A percentile compares a stretch with the other conserved stretches of the same genome.
Conservation (phyloP, 1,140 invertebrate species). For the Scaptomyza montana region DNA sequence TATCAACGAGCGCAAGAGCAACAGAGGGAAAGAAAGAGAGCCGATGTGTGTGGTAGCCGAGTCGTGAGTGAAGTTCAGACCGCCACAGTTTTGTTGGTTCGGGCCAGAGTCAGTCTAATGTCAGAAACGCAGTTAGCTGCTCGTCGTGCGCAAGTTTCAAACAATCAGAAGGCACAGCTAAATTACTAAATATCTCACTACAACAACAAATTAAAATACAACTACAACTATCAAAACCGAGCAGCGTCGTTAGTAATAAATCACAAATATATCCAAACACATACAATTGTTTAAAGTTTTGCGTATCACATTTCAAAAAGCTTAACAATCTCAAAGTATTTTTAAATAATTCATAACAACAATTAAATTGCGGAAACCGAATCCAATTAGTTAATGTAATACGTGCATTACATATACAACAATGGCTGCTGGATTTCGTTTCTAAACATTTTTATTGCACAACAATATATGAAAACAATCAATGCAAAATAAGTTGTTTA, state of each 20-base stretch:
- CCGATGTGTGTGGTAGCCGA: slow-evolving; percentile 18
- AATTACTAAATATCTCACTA: slow-evolving; percentile 37
- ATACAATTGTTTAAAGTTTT: slow-evolving; percentile 19
- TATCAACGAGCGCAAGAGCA: slow-evolving; percentile 15
- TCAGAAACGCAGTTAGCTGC: slow-evolving; percentile 80
- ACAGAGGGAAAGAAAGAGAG: slow-evolving; percentile 12
- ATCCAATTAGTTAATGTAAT: slow-evolving; percentile 60
- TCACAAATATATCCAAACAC: slow-evolving; percentile 40
- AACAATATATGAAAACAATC: slow-evolving; percentile 1
- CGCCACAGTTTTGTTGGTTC: slow-evolving; percentile 57
- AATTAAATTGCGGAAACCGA: slow-evolving; percentile 62
- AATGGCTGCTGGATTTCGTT: slow-evolving; percentile 23
- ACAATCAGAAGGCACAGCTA: slow-evolving; percentile 49
- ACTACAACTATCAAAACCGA: slow-evolving; percentile 34
- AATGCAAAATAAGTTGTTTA: slow-evolving; percentile 63
- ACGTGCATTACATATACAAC: slow-evolving; percentile 29
- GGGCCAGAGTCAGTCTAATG: slow-evolving; percentile 68
- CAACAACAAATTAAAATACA: slow-evolving; percentile 43
- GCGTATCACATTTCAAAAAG: slow-evolving; percentile 42
- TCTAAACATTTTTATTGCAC: slow-evolving; percentile 61
- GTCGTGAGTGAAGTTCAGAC: slow-evolving; percentile 51
- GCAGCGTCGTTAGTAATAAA: slow-evolving; percentile 53
- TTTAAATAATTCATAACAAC: slow-evolving; percentile 46
- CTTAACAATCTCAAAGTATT: background rate
- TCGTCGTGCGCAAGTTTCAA: slow-evolving; percentile 74